Conservation (phyloP, 1,140 invertebrate genomes). For the Anastatus disparis region DNA sequence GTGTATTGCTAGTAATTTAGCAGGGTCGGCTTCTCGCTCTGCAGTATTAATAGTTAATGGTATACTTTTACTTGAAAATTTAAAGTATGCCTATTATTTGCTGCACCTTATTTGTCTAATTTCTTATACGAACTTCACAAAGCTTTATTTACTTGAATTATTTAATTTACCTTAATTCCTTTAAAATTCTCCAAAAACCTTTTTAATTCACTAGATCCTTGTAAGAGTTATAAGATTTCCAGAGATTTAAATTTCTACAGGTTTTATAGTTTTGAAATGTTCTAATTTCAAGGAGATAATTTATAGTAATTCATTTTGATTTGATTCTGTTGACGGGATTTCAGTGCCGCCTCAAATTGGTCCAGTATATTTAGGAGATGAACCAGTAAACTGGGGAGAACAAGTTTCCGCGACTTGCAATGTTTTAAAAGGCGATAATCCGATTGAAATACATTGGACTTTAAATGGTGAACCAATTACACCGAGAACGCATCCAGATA, state of each 20-base stretch:
- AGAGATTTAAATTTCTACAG: no score
- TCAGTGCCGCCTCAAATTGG: slow-evolving; percentile 75
- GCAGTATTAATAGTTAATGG: slow-evolving; percentile 72
- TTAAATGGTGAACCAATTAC: slow-evolving; percentile 62
- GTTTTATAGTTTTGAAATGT: no score
- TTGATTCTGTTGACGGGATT: slow-evolving; percentile 52
- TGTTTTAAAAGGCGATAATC: slow-evolving; percentile 77
- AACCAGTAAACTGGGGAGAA: slow-evolving; percentile 74
- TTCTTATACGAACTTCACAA: slow-evolving; percentile 43
- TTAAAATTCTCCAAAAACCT: background rate
- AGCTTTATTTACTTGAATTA: slow-evolving; percentile 18
- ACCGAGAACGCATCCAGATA: slow-evolving; percentile 62
- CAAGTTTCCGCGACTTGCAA: slow-evolving; percentile 70
- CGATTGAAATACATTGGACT: slow-evolving; percentile 73
- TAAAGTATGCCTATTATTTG: background rate
- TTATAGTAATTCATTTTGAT: no score
- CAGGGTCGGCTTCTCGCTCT: slow-evolving; percentile 74
- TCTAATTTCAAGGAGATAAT: no score
- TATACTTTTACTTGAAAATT: slow-evolving; percentile 53
- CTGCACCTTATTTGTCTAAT: background rate
- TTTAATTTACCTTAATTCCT: background rate
- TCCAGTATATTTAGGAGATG: slow-evolving; percentile 74
- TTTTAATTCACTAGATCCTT: no score
- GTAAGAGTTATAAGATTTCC: no score
- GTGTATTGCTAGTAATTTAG: slow-evolving; percentile 79